phyloP scores from a whole-genome alignment of 2,888 invertebrate genomes.

The Lepidochitona cinerea region DNA sequence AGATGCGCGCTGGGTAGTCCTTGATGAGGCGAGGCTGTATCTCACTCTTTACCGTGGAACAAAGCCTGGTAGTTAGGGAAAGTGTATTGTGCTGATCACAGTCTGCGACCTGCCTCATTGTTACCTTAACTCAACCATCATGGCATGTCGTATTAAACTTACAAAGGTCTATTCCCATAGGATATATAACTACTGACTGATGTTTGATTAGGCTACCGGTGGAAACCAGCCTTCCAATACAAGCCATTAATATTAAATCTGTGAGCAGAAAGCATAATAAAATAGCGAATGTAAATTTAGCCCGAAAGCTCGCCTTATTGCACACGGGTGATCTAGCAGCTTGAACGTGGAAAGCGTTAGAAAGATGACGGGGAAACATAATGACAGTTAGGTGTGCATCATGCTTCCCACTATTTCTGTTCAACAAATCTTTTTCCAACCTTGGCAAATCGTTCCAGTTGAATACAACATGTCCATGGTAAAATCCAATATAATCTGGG shows the following conservation, averaged over 20 bases:
- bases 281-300: neutral
- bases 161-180: neutral
- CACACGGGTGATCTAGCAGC: no score
- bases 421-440: no score
- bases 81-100: neutral
- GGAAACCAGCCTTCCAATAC: neutral
- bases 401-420: no score
- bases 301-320: no score
- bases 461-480: no score
- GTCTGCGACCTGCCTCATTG: neutral
- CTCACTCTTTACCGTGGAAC: neutral
- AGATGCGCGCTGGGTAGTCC: no score
- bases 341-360: no score
- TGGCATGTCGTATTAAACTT: neutral
- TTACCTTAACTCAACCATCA: neutral
- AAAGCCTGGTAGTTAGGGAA: neutral
- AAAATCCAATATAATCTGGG: no score
- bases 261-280: neutral
- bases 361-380: no score
- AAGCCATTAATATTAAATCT: constrained; percentile 2
- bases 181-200: neutral
- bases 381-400: no score
- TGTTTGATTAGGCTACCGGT: constrained; percentile 4
- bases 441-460: no score
- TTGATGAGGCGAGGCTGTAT: no score